Evolutionary conservation across 2,113 vertebrate genomes (phyloP).

Genomic region (Rhadina sibilatrix): DNA sequence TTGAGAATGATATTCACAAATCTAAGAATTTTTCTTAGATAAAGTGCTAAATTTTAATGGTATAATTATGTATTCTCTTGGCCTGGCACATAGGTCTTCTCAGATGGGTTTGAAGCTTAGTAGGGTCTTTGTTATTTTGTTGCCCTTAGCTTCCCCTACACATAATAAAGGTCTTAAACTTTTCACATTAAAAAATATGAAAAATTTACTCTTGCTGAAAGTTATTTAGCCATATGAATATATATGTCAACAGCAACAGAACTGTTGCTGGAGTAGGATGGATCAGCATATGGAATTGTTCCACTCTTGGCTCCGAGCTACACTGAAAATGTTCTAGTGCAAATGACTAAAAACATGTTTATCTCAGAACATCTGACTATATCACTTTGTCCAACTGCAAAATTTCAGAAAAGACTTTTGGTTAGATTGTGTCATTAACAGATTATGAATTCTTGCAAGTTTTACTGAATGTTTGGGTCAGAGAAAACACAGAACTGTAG

Average conservation of each 20-base stretch:
- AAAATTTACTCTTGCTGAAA: neutral
- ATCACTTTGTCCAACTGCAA: neutral
- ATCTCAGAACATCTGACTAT: neutral
- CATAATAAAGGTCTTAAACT: neutral
- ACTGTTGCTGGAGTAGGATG: neutral
- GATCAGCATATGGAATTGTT: neutral
- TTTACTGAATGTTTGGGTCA: neutral
- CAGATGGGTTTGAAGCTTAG: neutral
- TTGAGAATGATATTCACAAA: neutral
- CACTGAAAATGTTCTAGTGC: neutral
- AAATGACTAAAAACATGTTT: neutral
- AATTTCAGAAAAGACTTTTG: neutral
- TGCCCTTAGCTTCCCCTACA: neutral
- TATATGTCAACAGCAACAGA: neutral
- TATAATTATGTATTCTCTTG: neutral
- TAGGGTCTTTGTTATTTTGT: neutral
- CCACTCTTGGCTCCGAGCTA: neutral
- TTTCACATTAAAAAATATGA: neutral
- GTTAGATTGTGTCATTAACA: neutral
- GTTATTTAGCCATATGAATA: neutral
- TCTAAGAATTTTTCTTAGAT: neutral
- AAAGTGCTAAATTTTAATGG: neutral
- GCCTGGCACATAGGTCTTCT: neutral
- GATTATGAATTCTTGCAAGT: neutral
- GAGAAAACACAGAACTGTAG: neutral